phyloP scores from a whole-genome alignment of 2,888 invertebrate genomes.

The Lasius fuliginosus region DNA sequence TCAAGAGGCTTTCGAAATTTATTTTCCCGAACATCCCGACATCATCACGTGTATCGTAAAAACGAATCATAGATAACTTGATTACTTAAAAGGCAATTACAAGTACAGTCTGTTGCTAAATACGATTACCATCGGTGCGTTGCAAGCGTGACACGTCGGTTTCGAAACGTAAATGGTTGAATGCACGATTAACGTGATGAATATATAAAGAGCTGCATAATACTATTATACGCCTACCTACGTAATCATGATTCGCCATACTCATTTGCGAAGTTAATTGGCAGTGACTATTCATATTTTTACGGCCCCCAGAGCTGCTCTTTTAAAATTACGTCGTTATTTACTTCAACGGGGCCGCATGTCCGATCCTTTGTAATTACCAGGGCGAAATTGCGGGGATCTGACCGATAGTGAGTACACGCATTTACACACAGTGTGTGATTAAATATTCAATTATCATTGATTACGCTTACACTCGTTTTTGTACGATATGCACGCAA shows the following conservation, averaged over 20 bases:
- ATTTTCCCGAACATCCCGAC: conserved; percentile 4
- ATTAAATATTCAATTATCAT: conserved; percentile 66
- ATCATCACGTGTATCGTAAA: background rate
- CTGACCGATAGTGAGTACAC: conserved; percentile 1
- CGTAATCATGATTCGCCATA: conserved; percentile 21
- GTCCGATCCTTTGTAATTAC: conserved; percentile 53
- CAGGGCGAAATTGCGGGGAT: conserved; percentile 7
- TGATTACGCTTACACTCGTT: conserved; percentile 49
- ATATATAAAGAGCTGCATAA: conserved; percentile 41
- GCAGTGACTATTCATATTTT: conserved; percentile 34
- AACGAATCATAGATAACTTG: background rate
- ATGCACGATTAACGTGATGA: conserved; percentile 2
- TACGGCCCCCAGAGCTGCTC: background rate
- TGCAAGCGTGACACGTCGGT: conserved; percentile 25
- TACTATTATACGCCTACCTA: background rate
- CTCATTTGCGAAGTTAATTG: conserved; percentile 30
- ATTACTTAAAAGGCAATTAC: conserved; percentile 46
- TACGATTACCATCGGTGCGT: background rate
- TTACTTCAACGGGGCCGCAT: conserved; percentile 15
- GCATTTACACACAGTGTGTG: conserved; percentile 24
- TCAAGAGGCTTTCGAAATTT: conserved; percentile 16
- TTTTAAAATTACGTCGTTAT: conserved; percentile 22
- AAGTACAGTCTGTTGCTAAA: conserved; percentile 31
- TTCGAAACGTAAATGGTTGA: conserved; percentile 6
- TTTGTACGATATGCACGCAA: conserved; percentile 15